Evolutionary conservation across 2,113 vertebrate species (phyloP).

Genomic region (Leiothrix lutea): DNA sequence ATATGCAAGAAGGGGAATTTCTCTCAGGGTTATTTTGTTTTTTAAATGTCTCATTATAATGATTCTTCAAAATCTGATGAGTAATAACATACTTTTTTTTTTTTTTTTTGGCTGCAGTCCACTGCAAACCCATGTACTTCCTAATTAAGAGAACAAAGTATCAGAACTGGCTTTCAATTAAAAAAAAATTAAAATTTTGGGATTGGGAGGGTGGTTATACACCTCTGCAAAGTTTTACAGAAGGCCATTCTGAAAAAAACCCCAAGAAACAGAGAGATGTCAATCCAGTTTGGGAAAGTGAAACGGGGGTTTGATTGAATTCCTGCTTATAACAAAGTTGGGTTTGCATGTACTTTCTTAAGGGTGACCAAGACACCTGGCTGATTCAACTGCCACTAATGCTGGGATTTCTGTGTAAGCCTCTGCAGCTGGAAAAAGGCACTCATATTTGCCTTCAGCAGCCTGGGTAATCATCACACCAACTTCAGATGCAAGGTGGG

Average conservation of each 20-base stretch:
- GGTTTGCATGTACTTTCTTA: neutral
- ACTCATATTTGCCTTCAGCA: rapidly evolving
- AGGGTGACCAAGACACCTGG: neutral
- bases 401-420: neutral
- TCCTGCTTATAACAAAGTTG: neutral
- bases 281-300: neutral
- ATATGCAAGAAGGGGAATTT: neutral
- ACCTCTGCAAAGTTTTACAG: neutral
- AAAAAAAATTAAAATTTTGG: neutral
- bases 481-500: neutral
- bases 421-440: neutral
- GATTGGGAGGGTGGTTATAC: rapidly evolving
- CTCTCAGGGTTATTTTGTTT: neutral
- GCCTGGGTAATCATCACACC: neutral
- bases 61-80: neutral
- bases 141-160: neutral
- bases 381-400: neutral
- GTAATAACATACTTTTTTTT: neutral
- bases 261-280: rapidly evolving
- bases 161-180: neutral
- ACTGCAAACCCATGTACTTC: neutral
- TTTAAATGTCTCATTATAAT: neutral
- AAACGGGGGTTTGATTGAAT: neutral
- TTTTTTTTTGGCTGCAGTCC: neutral
- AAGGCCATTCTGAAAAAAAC: neutral